These are phyloP conservation scores for Anarhynchus alexandrinus DNA, from an alignment of 2,113 vertebrate species.

Conservation along the genomic window DNA sequence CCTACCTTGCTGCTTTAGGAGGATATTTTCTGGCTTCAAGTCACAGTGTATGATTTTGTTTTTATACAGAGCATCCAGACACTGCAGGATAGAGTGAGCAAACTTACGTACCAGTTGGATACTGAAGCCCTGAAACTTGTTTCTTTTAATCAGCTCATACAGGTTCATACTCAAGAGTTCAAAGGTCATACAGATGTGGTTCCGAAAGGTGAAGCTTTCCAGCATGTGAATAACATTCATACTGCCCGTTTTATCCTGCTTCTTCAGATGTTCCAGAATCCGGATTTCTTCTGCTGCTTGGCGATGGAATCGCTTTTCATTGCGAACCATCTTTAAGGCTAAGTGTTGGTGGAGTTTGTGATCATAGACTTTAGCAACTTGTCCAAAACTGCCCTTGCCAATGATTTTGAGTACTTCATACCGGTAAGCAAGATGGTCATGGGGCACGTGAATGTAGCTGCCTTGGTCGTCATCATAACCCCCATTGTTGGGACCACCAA, in stretches of 20 bases:
- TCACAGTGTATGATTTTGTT: slow-evolving; percentile 98
- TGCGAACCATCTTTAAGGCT: slow-evolving; percentile 97
- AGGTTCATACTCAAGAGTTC: slow-evolving; percentile 97
- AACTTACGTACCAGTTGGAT: slow-evolving; percentile 95
- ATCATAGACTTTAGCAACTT: slow-evolving; percentile 96
- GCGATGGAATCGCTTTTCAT: slow-evolving; percentile 95
- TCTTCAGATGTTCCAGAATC: slow-evolving; percentile 94
- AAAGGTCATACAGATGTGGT: slow-evolving; percentile 98
- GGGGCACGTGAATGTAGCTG: slow-evolving; percentile 91
- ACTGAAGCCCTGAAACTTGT: slow-evolving; percentile 98
- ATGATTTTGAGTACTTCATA: slow-evolving; percentile 98
- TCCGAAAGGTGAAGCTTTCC: slow-evolving; percentile 97
- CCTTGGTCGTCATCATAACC: slow-evolving; percentile 96
- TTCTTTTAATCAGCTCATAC: slow-evolving; percentile 98
- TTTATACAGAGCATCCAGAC: slow-evolving; percentile 87
- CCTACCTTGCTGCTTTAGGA: slow-evolving; percentile 95
- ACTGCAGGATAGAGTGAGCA: slow-evolving; percentile 95
- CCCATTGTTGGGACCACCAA: slow-evolving; percentile 89
- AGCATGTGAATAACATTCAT: slow-evolving; percentile 99
- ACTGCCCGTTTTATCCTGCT: slow-evolving; percentile 91
- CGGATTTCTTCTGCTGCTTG: slow-evolving; percentile 97
- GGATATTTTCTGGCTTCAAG: slow-evolving; percentile 97
- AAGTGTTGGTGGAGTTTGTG: slow-evolving; percentile 94
- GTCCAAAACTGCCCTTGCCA: slow-evolving; percentile 97
- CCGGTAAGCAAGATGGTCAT: slow-evolving; percentile 94